Conservation (phyloP, 1,140 invertebrate species). For the Pogonomyrmex californicus region DNA sequence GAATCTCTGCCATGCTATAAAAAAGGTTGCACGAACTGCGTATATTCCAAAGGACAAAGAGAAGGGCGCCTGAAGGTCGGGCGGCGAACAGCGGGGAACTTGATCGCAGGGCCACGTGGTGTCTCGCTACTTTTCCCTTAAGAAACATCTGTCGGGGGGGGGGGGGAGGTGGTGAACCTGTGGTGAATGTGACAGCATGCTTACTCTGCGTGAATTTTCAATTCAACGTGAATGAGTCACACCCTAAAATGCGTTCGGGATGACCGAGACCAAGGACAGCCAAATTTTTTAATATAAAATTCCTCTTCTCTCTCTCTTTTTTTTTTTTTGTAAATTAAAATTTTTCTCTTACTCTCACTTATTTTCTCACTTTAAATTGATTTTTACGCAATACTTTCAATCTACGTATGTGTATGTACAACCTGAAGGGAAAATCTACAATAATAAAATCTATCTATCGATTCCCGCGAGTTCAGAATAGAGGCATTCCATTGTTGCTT, state of each 20-base stretch:
- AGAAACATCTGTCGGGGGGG: constrained; percentile 74
- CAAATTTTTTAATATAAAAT: neutral
- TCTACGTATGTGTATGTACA: no score
- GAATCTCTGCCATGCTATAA: neutral
- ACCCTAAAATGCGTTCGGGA: constrained; percentile 25
- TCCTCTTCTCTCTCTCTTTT: no score
- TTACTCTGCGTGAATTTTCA: constrained; percentile 58
- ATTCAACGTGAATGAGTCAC: neutral
- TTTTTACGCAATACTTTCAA: neutral
- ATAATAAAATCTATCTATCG: constrained; percentile 19
- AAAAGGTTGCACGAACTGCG: neutral
- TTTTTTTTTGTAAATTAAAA: neutral
- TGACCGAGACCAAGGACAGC: neutral
- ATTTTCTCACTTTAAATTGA: neutral
- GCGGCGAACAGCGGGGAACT: constrained; percentile 59
- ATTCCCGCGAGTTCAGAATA: neutral
- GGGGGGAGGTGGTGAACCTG: constrained; percentile 47
- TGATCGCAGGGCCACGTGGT: constrained; percentile 43
- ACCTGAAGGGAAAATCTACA: neutral
- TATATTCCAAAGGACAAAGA: constrained; percentile 58
- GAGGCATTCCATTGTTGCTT: constrained; percentile 3
- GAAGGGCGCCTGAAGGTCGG: constrained; percentile 51
- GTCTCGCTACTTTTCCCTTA: constrained; percentile 20
- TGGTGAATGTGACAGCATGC: neutral
- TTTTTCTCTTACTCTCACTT: neutral